Base-by-base conservation (phyloP, 2,113 vertebrate species). In the Eublepharis macularius region DNA sequence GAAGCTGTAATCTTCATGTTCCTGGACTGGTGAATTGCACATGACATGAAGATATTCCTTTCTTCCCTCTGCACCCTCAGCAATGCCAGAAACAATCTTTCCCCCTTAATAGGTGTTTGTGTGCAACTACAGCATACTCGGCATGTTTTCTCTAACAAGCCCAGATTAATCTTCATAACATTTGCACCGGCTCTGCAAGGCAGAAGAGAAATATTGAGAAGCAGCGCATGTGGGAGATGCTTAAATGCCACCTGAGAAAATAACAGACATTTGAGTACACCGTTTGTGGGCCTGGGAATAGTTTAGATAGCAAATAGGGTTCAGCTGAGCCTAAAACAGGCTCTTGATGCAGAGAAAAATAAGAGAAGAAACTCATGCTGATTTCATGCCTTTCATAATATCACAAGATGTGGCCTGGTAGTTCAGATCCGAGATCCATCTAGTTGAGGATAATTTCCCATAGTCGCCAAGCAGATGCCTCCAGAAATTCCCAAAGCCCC, bases 181-280 rank as follows among this genome's bases (percentile, higher is more conserved):
- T 70, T 85, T 85, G 63, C 49, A 57, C 75, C 36, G 7, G 83
- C 66, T 74, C 70, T 34, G 39, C 57, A 47, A 72, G n/a, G 47
- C 83, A 72, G 83, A 85, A 57, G 66, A 49, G 41, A 78, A 70
- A 70, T 57, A 70, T 85, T 72, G 76, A 79, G 76, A 70, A 69
- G 57, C 6, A 19, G 51, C 24, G 29, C 60, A 51, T 29, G 19
- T 63, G 17, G 45, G 81, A 70, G 76, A 85, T 32, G 57, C 51
- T 79, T 76, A 43, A 34, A 41, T 72, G 83, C 60, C 68, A 1
- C 66, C 32, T 69, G 21, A n/a, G 43, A 43, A 85, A 85, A 70
- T 85, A 85, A 85, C 57, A 68, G 34, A 54, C 70, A 10, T 54
- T 78, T n/a, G 26, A 17, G 47, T n/a, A 36, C 36, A 13, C 49